A percentile compares a stretch with the other conserved stretches of the same genome.
Evolutionary conservation across 2,113 vertebrate genomes (phyloP).

Genomic region (Thomomys bottae): DNA sequence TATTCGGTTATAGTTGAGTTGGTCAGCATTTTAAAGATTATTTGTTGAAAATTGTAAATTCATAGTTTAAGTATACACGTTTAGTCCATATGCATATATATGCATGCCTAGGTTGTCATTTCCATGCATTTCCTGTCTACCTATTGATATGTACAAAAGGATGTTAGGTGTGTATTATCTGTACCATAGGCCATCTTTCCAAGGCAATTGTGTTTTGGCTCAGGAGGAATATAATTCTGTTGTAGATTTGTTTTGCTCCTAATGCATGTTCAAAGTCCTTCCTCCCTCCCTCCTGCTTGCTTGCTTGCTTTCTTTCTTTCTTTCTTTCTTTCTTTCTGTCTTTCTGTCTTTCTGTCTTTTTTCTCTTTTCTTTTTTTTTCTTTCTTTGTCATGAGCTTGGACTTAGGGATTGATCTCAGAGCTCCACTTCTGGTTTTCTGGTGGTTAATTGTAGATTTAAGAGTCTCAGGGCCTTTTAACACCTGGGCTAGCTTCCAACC

Average conservation of each 20-base stretch:
- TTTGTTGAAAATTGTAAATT: constrained; percentile 48
- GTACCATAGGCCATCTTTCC: background rate
- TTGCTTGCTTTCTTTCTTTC: constrained; percentile 8
- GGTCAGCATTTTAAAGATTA: constrained; percentile 43
- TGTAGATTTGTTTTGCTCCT: constrained; percentile 31
- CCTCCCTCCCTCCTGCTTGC: too few species aligned
- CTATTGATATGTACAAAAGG: background rate
- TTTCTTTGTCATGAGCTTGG: too few species aligned
- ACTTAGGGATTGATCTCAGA: too few species aligned
- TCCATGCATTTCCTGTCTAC: background rate
- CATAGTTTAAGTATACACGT: background rate
- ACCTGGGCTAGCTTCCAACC: background rate
- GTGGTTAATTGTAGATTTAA: background rate
- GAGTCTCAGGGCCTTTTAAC: background rate
- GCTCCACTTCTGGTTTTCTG: too few species aligned
- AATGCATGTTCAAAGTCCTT: constrained; percentile 13
- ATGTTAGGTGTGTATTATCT: background rate
- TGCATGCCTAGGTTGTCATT: constrained; percentile 2
- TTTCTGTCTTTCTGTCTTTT: too few species aligned
- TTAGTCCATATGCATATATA: background rate
- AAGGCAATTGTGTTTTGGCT: background rate
- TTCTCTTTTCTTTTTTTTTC: too few species aligned
- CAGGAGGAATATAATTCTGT: constrained; percentile 11
- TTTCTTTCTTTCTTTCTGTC: constrained; percentile 16
- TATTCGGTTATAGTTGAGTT: constrained; percentile 2